Evolutionary conservation across 2,888 invertebrate species (phyloP).

Genomic region (Anticlea derivata): DNA sequence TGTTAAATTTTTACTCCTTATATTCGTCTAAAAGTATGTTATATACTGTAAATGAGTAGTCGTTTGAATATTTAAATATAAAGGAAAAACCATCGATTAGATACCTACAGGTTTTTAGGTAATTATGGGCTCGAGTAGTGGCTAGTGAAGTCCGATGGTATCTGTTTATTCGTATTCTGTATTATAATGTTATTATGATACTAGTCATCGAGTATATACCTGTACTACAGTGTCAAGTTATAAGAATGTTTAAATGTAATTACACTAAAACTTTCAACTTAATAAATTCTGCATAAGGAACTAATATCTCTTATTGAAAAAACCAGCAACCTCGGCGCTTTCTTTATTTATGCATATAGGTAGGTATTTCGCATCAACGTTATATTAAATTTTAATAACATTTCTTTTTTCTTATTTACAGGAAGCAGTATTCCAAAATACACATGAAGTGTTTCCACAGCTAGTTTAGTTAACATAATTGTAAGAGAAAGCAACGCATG

Average conservation of each 20-base stretch:
- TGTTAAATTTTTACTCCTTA: constrained; percentile 32
- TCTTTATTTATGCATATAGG: constrained; percentile 43
- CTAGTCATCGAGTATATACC: constrained; percentile 79
- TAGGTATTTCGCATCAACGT: background rate
- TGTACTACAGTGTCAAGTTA: constrained; percentile 64
- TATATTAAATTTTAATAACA: constrained; percentile 27
- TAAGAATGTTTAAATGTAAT: constrained; percentile 73
- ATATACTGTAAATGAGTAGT: constrained; percentile 35
- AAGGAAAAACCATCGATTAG: constrained; percentile 19
- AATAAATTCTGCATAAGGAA: constrained; percentile 77
- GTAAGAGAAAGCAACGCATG: constrained; percentile 76
- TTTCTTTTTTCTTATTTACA: constrained; percentile 69
- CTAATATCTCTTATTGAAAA: constrained; percentile 63
- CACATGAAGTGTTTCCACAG: constrained; percentile 75
- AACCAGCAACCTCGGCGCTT: constrained; percentile 33
- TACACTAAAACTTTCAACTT: constrained; percentile 71
- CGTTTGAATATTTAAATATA: constrained; percentile 26
- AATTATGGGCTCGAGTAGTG: constrained; percentile 32
- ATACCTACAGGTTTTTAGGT: constrained; percentile 31
- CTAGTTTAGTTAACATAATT: constrained; percentile 68
- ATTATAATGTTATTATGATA: constrained; percentile 58
- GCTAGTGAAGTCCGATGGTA: constrained; percentile 35
- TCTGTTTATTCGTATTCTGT: constrained; percentile 46
- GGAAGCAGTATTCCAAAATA: constrained; percentile 83
- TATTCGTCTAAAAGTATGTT: constrained; percentile 31